phyloP scores from a whole-genome alignment of 1,140 invertebrate genomes.

The Leptinotarsa texana region DNA sequence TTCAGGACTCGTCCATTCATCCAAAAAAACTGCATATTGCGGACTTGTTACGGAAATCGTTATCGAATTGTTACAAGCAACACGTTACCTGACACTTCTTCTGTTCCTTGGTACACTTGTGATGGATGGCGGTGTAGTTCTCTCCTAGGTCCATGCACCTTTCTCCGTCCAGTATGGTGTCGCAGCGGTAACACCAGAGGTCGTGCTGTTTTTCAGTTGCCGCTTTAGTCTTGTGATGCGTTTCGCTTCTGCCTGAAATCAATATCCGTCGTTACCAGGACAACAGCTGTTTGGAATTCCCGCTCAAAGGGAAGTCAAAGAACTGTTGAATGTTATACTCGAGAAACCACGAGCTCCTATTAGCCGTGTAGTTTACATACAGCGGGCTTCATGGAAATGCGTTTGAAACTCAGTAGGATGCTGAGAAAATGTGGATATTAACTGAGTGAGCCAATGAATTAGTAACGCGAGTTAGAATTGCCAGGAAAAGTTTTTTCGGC shows the following conservation, averaged over 20 bases:
- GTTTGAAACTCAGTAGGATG: too few species aligned
- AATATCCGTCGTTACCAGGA: constrained; percentile 23
- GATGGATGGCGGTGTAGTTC: constrained; percentile 65
- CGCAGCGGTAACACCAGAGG: constrained; percentile 79
- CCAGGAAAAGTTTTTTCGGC: too few species aligned
- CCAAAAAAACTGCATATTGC: too few species aligned
- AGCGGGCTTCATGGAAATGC: too few species aligned
- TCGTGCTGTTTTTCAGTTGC: constrained; percentile 74
- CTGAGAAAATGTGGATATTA: too few species aligned
- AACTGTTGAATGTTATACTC: background rate
- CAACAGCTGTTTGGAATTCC: constrained; percentile 1
- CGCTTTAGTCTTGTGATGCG: constrained; percentile 70
- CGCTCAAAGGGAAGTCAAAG: background rate
- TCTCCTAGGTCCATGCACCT: constrained; percentile 66
- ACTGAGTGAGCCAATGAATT: too few species aligned
- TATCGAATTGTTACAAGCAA: too few species aligned
- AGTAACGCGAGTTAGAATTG: too few species aligned
- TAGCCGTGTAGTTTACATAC: too few species aligned
- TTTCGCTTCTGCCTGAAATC: constrained; percentile 32
- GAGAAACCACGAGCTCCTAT: too few species aligned
- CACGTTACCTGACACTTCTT: constrained; percentile 73
- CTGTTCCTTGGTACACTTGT: constrained; percentile 75
- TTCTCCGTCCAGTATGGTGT: constrained; percentile 72
- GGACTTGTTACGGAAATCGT: background rate
- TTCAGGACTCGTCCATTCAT: too few species aligned